Conservation (phyloP, 1,140 invertebrate species). For the Drosophila virilis region DNA sequence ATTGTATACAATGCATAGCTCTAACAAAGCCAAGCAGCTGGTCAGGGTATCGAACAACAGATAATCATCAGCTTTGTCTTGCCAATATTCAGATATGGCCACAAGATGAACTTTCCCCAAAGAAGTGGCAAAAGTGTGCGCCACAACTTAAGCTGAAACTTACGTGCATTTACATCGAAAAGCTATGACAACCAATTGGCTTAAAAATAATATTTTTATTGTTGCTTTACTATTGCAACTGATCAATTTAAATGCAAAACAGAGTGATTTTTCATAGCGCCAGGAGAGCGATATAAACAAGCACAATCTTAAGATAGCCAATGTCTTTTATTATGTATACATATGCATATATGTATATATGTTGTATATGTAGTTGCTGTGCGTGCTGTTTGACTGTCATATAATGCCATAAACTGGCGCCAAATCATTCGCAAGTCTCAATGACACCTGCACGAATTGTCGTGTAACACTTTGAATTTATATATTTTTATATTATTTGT, state of each 20-base stretch:
- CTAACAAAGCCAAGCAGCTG: too few species aligned
- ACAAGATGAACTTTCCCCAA: not conserved
- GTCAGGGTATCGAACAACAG: too few species aligned
- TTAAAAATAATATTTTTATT: not conserved
- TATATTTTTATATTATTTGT: slow-evolving; percentile 38
- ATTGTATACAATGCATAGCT: slow-evolving; percentile 21
- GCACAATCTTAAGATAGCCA: not conserved
- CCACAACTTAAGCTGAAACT: too few species aligned
- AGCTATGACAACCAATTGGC: too few species aligned
- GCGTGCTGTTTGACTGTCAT: slow-evolving; percentile 42
- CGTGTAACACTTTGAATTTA: slow-evolving; percentile 79
- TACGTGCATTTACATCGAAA: too few species aligned
- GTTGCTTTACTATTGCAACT: not conserved
- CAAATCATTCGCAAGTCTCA: slow-evolving; percentile 81
- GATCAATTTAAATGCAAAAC: slow-evolving; percentile 6
- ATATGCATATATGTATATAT: not conserved
- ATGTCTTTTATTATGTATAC: not conserved
- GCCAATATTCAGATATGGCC: not conserved
- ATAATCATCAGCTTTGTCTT: slow-evolving; percentile 2
- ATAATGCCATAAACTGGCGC: slow-evolving; percentile 75
- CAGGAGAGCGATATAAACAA: not conserved
- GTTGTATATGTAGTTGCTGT: slow-evolving; percentile 9
- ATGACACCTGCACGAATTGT: slow-evolving; percentile 82
- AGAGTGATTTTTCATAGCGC: slow-evolving; percentile 1
- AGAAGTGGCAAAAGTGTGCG: too few species aligned